Conservation (phyloP, 2,888 invertebrate species). For the Nymphalis c-album region DNA sequence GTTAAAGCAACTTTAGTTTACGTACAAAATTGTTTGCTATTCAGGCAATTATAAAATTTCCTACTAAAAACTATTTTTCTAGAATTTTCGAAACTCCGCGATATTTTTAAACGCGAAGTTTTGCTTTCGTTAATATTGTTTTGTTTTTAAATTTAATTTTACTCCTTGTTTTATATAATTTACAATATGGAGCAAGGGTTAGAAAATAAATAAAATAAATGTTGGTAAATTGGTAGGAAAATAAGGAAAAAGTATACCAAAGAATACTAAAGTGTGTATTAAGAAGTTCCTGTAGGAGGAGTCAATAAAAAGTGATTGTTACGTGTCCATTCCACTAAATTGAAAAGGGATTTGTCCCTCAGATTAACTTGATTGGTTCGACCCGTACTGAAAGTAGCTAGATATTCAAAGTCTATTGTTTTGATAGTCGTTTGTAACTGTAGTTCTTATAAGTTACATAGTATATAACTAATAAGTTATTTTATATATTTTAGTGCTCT, state of each 20-base stretch:
- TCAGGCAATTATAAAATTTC: too few relatives aligned
- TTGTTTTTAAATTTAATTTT: too few relatives aligned
- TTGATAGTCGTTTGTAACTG: constrained; percentile 1
- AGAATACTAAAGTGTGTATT: not conserved
- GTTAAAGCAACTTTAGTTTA: too few relatives aligned
- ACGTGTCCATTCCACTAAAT: constrained; percentile 29
- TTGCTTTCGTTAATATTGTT: too few relatives aligned
- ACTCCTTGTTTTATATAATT: too few relatives aligned
- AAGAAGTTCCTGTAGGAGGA: not conserved
- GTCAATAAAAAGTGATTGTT: constrained; percentile 27
- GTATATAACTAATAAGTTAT: not conserved
- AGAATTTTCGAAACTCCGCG: too few relatives aligned
- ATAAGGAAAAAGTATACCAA: not conserved
- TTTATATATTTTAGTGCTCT: too few relatives aligned
- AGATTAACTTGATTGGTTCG: constrained; percentile 25
- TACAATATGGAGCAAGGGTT: not conserved
- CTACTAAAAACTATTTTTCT: too few relatives aligned
- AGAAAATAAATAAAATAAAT: too few relatives aligned
- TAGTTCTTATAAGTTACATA: not conserved
- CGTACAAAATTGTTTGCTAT: too few relatives aligned
- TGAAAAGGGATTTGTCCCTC: constrained; percentile 29
- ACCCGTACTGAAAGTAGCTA: constrained; percentile 19
- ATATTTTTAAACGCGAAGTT: too few relatives aligned
- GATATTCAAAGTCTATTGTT: constrained; percentile 21
- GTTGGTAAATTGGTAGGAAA: not conserved